Conservation (phyloP, 2,797 vertebrate species). For the Petrocephalus sullivani region DNA sequence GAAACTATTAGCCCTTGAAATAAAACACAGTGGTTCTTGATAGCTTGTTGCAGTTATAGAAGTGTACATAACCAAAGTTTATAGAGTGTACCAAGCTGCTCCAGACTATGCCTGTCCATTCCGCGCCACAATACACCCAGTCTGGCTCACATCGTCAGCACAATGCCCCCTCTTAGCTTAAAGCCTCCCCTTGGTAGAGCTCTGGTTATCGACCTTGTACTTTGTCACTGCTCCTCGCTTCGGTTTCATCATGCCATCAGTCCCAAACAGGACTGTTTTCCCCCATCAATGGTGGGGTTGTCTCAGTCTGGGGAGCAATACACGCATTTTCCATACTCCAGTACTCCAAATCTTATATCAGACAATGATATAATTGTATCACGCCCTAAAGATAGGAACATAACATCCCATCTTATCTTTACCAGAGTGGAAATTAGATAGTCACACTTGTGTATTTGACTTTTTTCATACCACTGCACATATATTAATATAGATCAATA, state of each 20-base stretch:
- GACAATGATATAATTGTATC: slow-evolving; percentile 3
- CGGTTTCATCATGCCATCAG: background rate
- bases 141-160: background rate
- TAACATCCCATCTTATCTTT: background rate
- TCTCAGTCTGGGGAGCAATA: background rate
- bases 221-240: background rate
- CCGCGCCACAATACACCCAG: background rate
- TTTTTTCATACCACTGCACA: background rate
- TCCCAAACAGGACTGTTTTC: background rate
- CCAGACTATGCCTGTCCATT: background rate
- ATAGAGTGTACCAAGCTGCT: background rate
- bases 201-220: background rate
- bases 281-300: background rate
- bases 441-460: background rate
- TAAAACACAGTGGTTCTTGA: background rate
- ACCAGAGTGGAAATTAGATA: background rate
- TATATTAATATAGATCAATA: background rate
- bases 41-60: background rate
- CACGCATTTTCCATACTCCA: background rate
- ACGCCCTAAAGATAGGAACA: background rate
- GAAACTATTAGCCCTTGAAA: background rate
- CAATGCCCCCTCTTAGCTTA: background rate
- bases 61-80: background rate
- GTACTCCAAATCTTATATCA: background rate
- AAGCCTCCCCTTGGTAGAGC: background rate